Conservation (phyloP, 2,797 vertebrate genomes). For the Garrulus glandarius region DNA sequence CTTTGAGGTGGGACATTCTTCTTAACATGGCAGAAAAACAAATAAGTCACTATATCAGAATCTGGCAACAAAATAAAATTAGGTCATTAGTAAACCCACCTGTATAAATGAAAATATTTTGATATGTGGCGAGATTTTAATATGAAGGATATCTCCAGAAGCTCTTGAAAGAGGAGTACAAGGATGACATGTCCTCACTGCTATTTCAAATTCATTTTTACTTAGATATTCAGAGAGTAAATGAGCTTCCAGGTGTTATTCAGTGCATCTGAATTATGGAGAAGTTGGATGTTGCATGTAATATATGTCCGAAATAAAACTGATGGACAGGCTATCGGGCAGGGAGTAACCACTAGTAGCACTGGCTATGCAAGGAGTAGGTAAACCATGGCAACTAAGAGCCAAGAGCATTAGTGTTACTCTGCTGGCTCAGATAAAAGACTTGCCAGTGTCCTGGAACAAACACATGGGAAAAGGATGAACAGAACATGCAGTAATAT, state of each 20-base stretch:
- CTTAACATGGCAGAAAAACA: neutral
- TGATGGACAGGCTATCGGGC: neutral
- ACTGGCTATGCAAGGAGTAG: neutral
- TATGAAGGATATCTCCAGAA: neutral
- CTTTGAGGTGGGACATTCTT: neutral
- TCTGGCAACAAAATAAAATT: neutral
- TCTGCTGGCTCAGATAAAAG: neutral
- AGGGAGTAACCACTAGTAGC: neutral
- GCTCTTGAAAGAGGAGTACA: neutral
- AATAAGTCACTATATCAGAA: neutral
- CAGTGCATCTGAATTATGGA: neutral
- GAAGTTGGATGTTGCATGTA: neutral
- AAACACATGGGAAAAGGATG: neutral
- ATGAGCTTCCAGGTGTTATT: neutral
- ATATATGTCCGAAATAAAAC: neutral
- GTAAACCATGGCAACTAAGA: neutral
- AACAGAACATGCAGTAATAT: neutral
- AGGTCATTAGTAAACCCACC: neutral
- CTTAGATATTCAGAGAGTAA: neutral
- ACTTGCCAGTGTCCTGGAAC: neutral
- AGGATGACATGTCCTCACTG: neutral
- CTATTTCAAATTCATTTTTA: neutral
- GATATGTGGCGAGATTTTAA: neutral
- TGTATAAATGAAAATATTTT: neutral
- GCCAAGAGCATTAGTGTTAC: neutral